A percentile compares a stretch with the other conserved stretches of the same genome.
These are phyloP conservation scores for Antedon mediterranea DNA, from an alignment of 53 echinoderm and acorn worm genomes.

Conservation along the genomic window DNA sequence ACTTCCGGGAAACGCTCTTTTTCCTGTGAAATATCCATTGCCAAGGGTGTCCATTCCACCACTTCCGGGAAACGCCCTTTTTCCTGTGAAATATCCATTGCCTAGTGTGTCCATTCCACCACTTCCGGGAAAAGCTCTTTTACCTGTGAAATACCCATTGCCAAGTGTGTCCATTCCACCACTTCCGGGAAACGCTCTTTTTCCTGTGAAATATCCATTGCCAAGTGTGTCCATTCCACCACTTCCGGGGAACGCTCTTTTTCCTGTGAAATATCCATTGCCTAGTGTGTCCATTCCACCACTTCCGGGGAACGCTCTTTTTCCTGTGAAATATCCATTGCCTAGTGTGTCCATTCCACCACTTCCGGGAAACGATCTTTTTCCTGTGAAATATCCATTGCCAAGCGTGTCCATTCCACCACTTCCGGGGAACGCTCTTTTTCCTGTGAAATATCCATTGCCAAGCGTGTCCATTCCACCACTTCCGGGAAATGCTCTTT, in stretches of 20 bases:
- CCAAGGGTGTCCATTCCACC: no score
- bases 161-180: not conserved
- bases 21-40: no score
- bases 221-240: not conserved
- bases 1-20: no score
- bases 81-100: not conserved
- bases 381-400: not conserved
- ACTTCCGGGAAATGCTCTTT: not conserved
- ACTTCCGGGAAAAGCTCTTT: not conserved
- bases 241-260: not conserved
- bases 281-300: not conserved
- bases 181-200: not conserved
- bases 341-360: not conserved
- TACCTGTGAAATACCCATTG: not conserved
- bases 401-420: not conserved
- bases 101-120: not conserved
- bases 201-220: not conserved
- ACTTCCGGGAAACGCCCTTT: not conserved
- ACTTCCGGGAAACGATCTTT: not conserved
- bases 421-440: not conserved
- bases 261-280: not conserved
- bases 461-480: not conserved
- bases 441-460: not conserved
- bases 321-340: not conserved
- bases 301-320: not conserved